Percentiles rank a stretch among this genome's conserved stretches.
phyloP scores from a whole-genome alignment of 2,113 vertebrate genomes.

The Cygnus atratus region DNA sequence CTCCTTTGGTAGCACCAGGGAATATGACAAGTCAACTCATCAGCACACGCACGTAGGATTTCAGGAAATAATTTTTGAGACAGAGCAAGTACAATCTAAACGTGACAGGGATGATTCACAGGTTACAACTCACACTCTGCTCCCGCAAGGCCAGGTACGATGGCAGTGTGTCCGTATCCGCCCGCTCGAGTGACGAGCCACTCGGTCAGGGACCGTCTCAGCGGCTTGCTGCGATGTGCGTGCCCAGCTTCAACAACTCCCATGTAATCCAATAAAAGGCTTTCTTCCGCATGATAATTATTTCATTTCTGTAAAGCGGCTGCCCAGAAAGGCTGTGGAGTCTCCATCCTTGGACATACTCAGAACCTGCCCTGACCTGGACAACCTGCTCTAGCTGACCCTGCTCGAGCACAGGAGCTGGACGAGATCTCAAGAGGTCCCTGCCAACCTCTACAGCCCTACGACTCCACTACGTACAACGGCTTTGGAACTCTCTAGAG shows the following conservation, averaged over 20 bases:
- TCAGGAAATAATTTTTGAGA: background rate
- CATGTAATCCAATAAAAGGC: background rate
- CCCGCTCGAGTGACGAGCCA: fast-evolving
- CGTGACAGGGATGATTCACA: fast-evolving
- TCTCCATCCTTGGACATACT: background rate
- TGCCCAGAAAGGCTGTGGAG: background rate
- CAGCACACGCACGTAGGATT: background rate
- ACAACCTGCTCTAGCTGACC: background rate
- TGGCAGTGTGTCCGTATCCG: fast-evolving
- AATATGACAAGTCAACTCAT: background rate
- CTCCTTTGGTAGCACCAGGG: background rate
- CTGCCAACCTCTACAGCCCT: background rate
- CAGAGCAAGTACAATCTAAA: background rate
- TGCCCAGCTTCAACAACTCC: background rate
- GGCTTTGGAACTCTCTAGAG: background rate
- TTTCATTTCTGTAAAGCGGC: fast-evolving
- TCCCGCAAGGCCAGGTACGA: background rate
- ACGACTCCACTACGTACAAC: fast-evolving
- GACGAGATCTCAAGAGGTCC: background rate
- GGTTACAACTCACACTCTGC: background rate
- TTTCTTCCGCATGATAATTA: background rate
- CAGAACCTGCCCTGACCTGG: background rate
- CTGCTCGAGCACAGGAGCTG: background rate
- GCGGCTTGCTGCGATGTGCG: fast-evolving
- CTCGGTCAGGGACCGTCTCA: background rate